These are phyloP conservation scores for Bombus consobrinus DNA, from an alignment of 1,140 invertebrate species.

Conservation along the genomic window DNA sequence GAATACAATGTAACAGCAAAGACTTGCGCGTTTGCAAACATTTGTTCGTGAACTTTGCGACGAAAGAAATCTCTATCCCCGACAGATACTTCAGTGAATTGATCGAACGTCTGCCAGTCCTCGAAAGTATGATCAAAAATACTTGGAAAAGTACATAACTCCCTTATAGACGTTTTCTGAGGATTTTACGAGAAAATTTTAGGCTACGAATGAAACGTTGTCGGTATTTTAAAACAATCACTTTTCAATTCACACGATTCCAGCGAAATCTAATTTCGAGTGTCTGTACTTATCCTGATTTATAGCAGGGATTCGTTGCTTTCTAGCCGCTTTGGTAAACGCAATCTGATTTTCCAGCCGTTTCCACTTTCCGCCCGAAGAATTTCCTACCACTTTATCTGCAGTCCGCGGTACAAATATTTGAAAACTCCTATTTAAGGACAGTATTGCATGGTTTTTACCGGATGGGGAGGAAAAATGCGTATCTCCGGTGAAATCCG, in stretches of 20 bases:
- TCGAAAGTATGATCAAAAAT: not conserved
- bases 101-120: too few species aligned
- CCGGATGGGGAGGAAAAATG: not conserved
- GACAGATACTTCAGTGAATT: too few species aligned
- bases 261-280: slow-evolving; percentile 3
- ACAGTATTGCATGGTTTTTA: not conserved
- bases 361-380: not conserved
- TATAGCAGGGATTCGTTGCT: not conserved
- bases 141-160: not conserved
- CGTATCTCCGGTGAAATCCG: not conserved
- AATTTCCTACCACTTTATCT: too few species aligned
- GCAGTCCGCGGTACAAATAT: not conserved
- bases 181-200: not conserved
- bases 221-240: not conserved
- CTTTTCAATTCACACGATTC: not conserved
- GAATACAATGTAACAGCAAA: too few species aligned
- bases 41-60: not conserved
- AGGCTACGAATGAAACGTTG: too few species aligned
- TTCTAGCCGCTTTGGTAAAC: not conserved
- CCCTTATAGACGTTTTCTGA: not conserved
- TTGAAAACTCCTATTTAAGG: not conserved
- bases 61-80: not conserved
- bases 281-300: not conserved
- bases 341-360: not conserved
- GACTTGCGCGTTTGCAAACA: too few species aligned